Evolutionary conservation across 1,140 invertebrate species (phyloP).

Genomic region (Yoshiicerus persimilis): DNA sequence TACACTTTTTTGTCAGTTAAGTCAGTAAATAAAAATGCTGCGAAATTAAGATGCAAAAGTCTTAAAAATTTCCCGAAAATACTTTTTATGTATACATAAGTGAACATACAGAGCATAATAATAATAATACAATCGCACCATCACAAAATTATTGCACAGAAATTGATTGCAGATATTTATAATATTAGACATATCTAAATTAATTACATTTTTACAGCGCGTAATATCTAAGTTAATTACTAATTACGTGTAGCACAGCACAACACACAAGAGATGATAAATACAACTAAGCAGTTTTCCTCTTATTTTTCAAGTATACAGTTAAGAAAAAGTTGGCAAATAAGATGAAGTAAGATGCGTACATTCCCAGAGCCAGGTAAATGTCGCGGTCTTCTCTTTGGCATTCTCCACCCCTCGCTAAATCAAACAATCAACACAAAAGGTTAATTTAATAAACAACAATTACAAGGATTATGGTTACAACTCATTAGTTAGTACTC

Average conservation of each 20-base stretch:
- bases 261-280: too few relatives aligned
- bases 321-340: slow-evolving; percentile 33
- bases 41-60: not conserved
- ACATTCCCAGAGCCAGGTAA: slow-evolving; percentile 29
- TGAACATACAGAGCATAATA: not conserved
- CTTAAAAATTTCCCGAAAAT: not conserved
- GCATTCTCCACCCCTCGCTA: slow-evolving; percentile 35
- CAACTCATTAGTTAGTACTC: too few relatives aligned
- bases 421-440: not conserved
- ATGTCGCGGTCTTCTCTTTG: slow-evolving; percentile 26
- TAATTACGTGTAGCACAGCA: too few relatives aligned
- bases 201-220: too few relatives aligned
- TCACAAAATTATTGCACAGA: not conserved
- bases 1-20: not conserved
- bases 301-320: slow-evolving; percentile 28
- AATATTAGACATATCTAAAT: not conserved
- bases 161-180: not conserved
- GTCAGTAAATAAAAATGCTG: not conserved
- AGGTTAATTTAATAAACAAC: not conserved
- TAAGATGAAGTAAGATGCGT: slow-evolving; percentile 34
- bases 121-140: not conserved
- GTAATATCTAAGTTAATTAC: too few relatives aligned
- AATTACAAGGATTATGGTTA: too few relatives aligned
- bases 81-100: not conserved
- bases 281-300: not conserved